Base-by-base conservation (phyloP, 2,888 invertebrate species). In the Drosophila emarginata region DNA sequence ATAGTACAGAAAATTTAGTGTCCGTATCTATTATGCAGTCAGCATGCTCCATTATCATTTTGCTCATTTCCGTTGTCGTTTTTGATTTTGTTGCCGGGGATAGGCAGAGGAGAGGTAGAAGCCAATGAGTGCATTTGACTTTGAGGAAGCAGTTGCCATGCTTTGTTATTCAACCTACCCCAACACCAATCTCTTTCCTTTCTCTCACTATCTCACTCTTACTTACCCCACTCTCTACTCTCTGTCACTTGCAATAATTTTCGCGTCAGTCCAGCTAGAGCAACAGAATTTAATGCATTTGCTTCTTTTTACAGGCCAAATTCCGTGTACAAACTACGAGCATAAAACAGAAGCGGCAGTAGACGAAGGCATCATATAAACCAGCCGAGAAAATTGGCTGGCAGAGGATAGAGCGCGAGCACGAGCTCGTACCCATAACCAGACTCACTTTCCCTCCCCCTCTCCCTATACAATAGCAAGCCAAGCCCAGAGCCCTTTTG, bases 201-300 rank as follows among this genome's bases (percentile, higher is more conserved):
- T 23, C 23, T 50, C 11, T 45, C 39, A 12, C 52, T 28, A 32
- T 26, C 23, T 14, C 57, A n/a, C 11, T 21, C 45, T 14, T 45
- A 52, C 0, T n/a, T 37, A 37, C n/a, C 70, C 65, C 56, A 70
- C 4, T n/a, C n/a, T n/a, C n/a, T n/a, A n/a, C 23, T 73, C 65
- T 86, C 78, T 86, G 88, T 86, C 80, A 76, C 67, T 73, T 69
- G 87, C 86, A 80, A 83, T 83, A 87, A 86, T 80, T 87, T 87
- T 86, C 74, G 64, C 80, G 86, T 80, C 88, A 82, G 80, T 87
- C 72, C 70, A 78, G 80, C 63, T 76, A 69, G 70, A 75, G 78
- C 63, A 80, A 71, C 72, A 75, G 78, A 80, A 74, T 71, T 70
- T 72, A 76, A 80, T 81, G 70, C 67, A 57, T 64, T 56, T 69